Evolutionary conservation across 2,113 vertebrate species (phyloP).

Genomic region (Clarias gariepinus): DNA sequence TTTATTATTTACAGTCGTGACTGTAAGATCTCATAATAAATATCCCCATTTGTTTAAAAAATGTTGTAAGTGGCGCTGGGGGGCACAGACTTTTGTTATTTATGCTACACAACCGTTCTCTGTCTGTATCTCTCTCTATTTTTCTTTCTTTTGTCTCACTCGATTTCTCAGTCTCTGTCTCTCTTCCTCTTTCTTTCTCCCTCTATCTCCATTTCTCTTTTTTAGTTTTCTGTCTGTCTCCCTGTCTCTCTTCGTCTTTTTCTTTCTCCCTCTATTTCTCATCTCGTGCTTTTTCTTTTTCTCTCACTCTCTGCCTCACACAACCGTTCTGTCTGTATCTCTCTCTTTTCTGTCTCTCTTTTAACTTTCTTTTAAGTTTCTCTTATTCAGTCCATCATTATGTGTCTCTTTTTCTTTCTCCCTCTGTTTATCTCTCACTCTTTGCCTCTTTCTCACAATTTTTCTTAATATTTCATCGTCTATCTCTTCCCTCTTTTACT

Average conservation of each 20-base stretch:
- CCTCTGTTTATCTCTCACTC: background rate
- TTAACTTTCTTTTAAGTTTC: too few species aligned
- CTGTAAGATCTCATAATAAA: too few species aligned
- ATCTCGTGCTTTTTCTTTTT: background rate
- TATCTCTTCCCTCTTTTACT: background rate
- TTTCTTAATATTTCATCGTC: background rate
- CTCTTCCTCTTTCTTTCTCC: background rate
- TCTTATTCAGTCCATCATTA: too few species aligned
- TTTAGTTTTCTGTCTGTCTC: background rate
- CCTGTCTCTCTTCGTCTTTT: background rate
- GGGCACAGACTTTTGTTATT: background rate
- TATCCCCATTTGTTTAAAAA: too few species aligned
- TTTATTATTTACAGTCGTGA: background rate
- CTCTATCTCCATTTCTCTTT: background rate
- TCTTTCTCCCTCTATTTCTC: too few species aligned
- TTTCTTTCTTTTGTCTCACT: too few species aligned
- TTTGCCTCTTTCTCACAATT: background rate
- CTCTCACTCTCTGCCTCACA: background rate
- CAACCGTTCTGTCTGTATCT: too few species aligned
- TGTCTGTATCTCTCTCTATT: too few species aligned
- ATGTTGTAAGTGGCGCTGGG: too few species aligned
- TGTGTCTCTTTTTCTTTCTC: background rate
- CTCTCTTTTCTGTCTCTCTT: background rate
- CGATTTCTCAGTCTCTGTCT: background rate
- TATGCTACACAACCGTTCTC: background rate